phyloP scores from a whole-genome alignment of 2,113 vertebrate species.

The Eudyptes chrysolophus region DNA sequence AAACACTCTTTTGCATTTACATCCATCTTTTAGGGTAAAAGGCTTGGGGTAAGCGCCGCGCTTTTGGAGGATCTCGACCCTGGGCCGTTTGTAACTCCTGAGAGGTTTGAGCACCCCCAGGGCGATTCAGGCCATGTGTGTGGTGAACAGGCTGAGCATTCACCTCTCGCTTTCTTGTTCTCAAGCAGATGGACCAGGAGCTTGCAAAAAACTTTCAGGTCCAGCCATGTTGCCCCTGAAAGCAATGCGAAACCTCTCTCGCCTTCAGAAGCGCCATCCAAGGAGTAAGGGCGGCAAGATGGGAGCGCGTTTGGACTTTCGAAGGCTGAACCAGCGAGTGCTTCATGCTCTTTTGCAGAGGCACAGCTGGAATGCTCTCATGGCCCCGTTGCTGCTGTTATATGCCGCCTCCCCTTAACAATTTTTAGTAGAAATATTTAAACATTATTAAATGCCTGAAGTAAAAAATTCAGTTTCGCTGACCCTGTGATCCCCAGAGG shows the following conservation, averaged over 20 bases:
- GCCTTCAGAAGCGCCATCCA: background rate
- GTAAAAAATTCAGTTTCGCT: background rate
- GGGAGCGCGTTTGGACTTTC: background rate
- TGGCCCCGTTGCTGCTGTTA: rapidly evolving
- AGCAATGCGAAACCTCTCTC: background rate
- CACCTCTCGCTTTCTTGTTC: background rate
- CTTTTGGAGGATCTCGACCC: background rate
- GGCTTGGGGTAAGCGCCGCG: background rate
- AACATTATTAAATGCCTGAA: background rate
- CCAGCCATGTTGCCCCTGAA: background rate
- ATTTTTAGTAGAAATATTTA: background rate
- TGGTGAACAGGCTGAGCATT: background rate
- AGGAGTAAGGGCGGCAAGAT: rapidly evolving
- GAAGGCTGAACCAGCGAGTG: background rate
- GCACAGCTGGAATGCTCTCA: background rate
- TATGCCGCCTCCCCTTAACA: background rate
- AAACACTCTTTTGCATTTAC: conserved; percentile 48
- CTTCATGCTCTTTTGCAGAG: background rate
- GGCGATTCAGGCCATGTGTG: background rate
- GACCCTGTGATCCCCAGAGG: background rate
- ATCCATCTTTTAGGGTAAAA: conserved; percentile 27
- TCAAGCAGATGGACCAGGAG: background rate
- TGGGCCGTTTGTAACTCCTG: background rate
- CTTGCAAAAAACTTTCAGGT: background rate
- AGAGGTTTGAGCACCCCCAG: background rate